A percentile compares a stretch with the other conserved stretches of the same genome.
Evolutionary conservation across 2,888 invertebrate genomes (phyloP).

Genomic region (Drosophila peninsularis): DNA sequence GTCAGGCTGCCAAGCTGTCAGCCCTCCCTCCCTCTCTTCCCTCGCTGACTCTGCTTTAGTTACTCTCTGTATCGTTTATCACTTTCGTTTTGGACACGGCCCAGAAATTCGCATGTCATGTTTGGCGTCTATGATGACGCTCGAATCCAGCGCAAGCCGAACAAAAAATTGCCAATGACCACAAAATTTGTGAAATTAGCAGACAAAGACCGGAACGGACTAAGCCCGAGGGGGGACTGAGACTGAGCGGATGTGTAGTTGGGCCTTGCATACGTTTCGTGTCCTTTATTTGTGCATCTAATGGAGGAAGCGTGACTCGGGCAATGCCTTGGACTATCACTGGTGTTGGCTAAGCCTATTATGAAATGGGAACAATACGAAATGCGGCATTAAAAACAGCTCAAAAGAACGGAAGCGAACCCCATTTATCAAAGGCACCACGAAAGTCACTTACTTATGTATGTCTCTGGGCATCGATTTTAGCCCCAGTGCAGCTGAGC

Average conservation of each 20-base stretch:
- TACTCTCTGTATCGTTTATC: constrained; percentile 69
- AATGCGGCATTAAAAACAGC: neutral
- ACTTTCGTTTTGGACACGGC: constrained; percentile 65
- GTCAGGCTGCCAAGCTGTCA: constrained; percentile 64
- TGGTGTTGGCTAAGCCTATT: constrained; percentile 26
- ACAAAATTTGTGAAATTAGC: constrained; percentile 50
- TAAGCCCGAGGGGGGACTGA: neutral
- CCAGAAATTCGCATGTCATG: constrained; percentile 62
- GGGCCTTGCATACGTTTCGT: constrained; percentile 27
- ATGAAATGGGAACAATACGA: constrained; percentile 1
- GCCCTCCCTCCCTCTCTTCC: constrained; percentile 6
- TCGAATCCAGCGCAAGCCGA: constrained; percentile 10
- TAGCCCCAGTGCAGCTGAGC: neutral
- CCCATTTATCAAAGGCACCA: constrained; percentile 7
- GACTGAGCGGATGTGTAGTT: neutral
- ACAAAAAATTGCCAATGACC: constrained; percentile 43
- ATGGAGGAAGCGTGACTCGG: constrained; percentile 42
- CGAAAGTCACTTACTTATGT: neutral
- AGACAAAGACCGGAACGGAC: constrained; percentile 10
- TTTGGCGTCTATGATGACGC: constrained; percentile 40
- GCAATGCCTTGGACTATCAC: constrained; percentile 17
- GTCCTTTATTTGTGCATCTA: constrained; percentile 55
- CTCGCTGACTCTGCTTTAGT: constrained; percentile 24
- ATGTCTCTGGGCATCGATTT: neutral
- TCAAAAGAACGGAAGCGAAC: neutral